Percentiles rank a stretch among this genome's conserved stretches.
These are phyloP conservation scores for Crepidodera aurea DNA, from an alignment of 2,888 invertebrate species.

Conservation along the genomic window DNA sequence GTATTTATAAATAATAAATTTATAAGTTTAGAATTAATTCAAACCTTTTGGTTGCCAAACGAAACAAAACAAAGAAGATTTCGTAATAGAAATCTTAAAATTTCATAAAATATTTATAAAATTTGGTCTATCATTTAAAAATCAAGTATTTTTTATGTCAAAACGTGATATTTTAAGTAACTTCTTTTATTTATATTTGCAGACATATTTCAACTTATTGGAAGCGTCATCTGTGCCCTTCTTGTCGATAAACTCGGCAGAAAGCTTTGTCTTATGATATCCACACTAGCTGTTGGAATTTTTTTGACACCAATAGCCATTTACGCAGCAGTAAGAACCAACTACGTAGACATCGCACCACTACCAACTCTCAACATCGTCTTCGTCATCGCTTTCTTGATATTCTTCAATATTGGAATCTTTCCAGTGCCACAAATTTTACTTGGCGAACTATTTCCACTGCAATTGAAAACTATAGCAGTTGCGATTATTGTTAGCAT, in stretches of 20 bases:
- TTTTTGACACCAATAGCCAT: conserved; percentile 11
- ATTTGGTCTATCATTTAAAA: no score
- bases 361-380: conserved; percentile 8
- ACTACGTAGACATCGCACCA: background rate
- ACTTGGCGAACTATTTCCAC: conserved; percentile 16
- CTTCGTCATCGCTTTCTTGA: conserved; percentile 11
- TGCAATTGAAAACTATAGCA: conserved; percentile 5
- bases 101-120: no score
- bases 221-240: conserved; percentile 1
- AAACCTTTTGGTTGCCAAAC: no score
- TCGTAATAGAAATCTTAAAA: no score
- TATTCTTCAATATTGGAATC: conserved; percentile 15
- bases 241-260: conserved; percentile 18
- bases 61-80: no score
- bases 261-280: conserved; percentile 19
- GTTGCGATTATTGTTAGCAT: conserved; percentile 12
- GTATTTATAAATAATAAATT: background rate
- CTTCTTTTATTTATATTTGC: conserved; percentile 2
- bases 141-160: no score
- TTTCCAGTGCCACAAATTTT: conserved; percentile 4
- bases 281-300: conserved; percentile 10
- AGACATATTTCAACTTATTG: conserved; percentile 13
- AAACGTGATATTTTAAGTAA: no score
- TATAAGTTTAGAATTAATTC: background rate
- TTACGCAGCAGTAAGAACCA: conserved; percentile 6